phyloP scores from a whole-genome alignment of 2,113 vertebrate species.

The Gymnorhina tibicen region DNA sequence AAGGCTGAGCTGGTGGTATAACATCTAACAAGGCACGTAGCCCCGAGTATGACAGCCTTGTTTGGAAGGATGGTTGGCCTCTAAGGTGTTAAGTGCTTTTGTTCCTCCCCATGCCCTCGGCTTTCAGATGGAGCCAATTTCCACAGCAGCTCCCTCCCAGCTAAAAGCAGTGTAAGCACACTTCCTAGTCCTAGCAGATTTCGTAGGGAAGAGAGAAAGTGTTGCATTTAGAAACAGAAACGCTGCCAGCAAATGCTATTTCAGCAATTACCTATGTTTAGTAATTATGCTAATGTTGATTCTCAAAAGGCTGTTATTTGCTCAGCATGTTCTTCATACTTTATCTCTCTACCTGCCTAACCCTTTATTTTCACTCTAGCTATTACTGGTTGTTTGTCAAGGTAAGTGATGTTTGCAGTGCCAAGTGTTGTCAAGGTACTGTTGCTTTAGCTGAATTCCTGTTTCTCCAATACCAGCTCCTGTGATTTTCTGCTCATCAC shows the following conservation, averaged over 20 bases:
- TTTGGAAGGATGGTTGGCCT: background rate
- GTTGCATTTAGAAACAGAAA: conserved; percentile 65
- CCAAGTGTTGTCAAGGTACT: conserved; percentile 68
- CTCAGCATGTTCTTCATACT: conserved; percentile 70
- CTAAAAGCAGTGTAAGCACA: conserved; percentile 7
- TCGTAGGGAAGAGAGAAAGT: conserved; percentile 1
- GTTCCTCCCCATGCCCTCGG: background rate
- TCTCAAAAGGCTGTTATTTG: conserved; percentile 78
- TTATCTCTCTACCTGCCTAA: conserved; percentile 75
- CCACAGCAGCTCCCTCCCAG: background rate
- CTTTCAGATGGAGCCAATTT: conserved; percentile 30
- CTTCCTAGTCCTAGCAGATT: conserved; percentile 34
- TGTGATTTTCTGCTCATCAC: conserved; percentile 14
- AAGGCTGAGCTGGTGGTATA: conserved; percentile 33
- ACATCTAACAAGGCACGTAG: conserved; percentile 7
- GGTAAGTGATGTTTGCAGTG: conserved; percentile 74
- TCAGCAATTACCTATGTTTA: conserved; percentile 78
- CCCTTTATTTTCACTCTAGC: conserved; percentile 68
- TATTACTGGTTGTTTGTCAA: conserved; percentile 74
- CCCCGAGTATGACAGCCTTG: conserved; percentile 6
- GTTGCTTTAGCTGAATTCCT: conserved; percentile 52
- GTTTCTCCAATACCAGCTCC: background rate
- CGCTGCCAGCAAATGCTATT: conserved; percentile 71
- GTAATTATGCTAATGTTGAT: conserved; percentile 80
- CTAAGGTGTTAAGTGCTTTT: conserved; percentile 15